phyloP scores from a whole-genome alignment of 2,888 invertebrate species.

The Zonitis immaculata region DNA sequence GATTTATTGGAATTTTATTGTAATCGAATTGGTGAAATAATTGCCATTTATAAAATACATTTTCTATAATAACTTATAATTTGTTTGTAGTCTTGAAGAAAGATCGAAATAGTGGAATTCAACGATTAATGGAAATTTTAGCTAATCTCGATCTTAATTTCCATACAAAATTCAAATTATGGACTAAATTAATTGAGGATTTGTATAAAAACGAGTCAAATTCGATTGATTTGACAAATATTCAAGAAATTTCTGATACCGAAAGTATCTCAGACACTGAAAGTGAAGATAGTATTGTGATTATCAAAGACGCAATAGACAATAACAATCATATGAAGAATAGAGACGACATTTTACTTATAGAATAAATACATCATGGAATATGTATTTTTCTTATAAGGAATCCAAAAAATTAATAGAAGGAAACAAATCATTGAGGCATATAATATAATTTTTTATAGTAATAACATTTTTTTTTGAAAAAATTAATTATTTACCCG shows the following conservation, averaged over 20 bases:
- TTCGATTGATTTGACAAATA: not conserved
- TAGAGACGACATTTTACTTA: slow-evolving; percentile 1
- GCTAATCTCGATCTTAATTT: slow-evolving; percentile 20
- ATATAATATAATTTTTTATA: too few species aligned
- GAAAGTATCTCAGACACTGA: not conserved
- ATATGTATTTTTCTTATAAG: too few species aligned
- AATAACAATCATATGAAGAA: not conserved
- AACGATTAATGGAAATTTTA: slow-evolving; percentile 14
- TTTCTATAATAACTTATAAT: too few species aligned
- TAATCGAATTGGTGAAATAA: slow-evolving; percentile 21
- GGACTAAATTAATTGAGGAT: slow-evolving; percentile 21
- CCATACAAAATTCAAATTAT: slow-evolving; percentile 21
- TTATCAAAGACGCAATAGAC: not conserved
- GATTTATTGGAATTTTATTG: slow-evolving; percentile 25
- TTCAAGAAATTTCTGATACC: slow-evolving; percentile 12
- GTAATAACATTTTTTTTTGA: too few species aligned
- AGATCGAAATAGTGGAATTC: slow-evolving; percentile 8
- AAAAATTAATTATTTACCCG: too few species aligned
- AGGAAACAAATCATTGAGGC: too few species aligned
- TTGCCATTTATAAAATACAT: too few species aligned
- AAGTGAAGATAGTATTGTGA: slow-evolving; percentile 7
- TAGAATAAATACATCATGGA: too few species aligned
- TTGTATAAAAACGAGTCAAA: slow-evolving; percentile 8
- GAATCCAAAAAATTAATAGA: too few species aligned
- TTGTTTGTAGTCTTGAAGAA: slow-evolving; percentile 19